Evolutionary conservation across 1,140 invertebrate genomes (phyloP).

Genomic region (Halyomorpha halys): DNA sequence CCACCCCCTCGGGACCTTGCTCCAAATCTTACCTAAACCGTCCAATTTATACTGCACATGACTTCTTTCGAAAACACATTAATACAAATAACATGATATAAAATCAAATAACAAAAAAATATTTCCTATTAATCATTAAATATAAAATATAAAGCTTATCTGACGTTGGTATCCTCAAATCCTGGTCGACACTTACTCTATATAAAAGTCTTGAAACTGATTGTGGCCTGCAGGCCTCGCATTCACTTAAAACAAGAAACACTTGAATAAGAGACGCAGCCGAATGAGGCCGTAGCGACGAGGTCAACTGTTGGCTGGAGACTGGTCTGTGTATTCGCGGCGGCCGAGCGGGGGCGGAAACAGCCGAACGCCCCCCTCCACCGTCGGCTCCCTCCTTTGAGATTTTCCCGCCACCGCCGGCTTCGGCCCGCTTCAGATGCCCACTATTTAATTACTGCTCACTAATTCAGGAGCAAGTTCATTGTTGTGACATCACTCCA

Average conservation of each 20-base stretch:
- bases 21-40: too few species aligned
- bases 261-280: background rate
- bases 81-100: too few species aligned
- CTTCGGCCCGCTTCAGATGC: background rate
- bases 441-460: too few species aligned
- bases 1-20: background rate
- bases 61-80: too few species aligned
- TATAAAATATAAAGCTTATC: constrained; percentile 6
- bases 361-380: background rate
- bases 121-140: background rate
- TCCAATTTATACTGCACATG: too few species aligned
- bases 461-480: too few species aligned
- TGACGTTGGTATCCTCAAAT: constrained; percentile 1
- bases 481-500: too few species aligned
- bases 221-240: constrained; percentile 4
- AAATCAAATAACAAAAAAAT: too few species aligned
- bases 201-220: background rate
- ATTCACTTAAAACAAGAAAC: constrained; percentile 10
- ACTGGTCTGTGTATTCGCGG: background rate
- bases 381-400: background rate
- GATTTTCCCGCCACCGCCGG: background rate
- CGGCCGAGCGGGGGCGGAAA: constrained; percentile 4
- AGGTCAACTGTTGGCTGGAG: background rate
- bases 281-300: background rate
- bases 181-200: constrained; percentile 6